Base-by-base conservation (phyloP, 2,113 vertebrate species). In the Amblyornis subalaris region DNA sequence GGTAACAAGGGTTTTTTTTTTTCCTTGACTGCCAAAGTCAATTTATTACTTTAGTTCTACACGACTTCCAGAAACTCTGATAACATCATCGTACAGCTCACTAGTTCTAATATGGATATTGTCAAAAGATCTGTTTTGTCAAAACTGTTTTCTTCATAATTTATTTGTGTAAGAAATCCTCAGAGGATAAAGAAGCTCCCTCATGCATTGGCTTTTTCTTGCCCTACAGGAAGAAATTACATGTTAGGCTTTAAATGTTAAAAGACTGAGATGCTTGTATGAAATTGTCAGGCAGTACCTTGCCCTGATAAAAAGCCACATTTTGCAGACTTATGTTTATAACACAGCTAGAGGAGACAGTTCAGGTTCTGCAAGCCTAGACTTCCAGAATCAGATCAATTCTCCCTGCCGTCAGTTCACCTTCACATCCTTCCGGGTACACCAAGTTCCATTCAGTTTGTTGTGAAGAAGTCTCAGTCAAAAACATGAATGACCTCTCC, bases 11-110 rank as follows among this genome's bases (percentile, higher is more conserved):
- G 53, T 18, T 0, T 69, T 95, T 95, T 85, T 64, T 76, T 61
- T 42, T 4, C 48, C 22, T 93, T 69, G 15, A 95, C 95, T 97
- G 98, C 97, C 97, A 97, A 95, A 97, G 75, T 95, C 96, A 96
- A 98, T 97, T 98, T 97, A 97, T 95, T 97, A 83, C 93, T 97
- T 97, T 50, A 97, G 93, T 96, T 92, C 92, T 97, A 81, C 47
- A 97, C 16, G 40, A 91, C 92, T 98, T 97, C 96, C 96, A 98
- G 97, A 97, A 98, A 97, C 89, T 85, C 96, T 86, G 95, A 97
- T 97, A 98, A 96, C 91, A 95, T 96, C 93, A 96, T 51, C 91
- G 83, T 78, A 94, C 91, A 94, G 93, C 88, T 95, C 91, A 84
- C 96, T 97, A 96, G 81, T 92, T 92, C 95, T 96, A 96, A 97